phyloP scores from a whole-genome alignment of 2,888 invertebrate genomes.

The Apeira syringaria region DNA sequence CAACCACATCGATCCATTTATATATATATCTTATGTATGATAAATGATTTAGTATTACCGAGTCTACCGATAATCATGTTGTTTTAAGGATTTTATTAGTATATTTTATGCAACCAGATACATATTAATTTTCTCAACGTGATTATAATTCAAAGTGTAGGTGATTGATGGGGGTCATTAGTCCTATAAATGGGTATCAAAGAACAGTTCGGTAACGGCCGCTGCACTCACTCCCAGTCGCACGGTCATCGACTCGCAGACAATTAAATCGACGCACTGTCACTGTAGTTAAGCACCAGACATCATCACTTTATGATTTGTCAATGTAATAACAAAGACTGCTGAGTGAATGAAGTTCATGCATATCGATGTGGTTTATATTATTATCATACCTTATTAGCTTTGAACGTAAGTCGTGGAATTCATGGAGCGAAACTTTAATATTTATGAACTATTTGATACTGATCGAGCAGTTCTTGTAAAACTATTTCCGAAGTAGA shows the following conservation, averaged over 20 bases:
- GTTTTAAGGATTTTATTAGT: too few species aligned
- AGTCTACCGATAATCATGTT: too few species aligned
- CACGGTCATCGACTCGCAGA: constrained; percentile 72
- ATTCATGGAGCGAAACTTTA: too few species aligned
- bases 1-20: too few species aligned
- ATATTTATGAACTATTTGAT: too few species aligned
- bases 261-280: constrained; percentile 60
- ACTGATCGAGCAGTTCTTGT: too few species aligned
- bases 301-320: constrained; percentile 34
- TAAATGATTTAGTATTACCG: too few species aligned
- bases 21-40: too few species aligned
- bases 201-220: constrained; percentile 31
- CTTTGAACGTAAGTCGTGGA: constrained; percentile 14
- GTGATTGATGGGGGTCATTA: constrained; percentile 15
- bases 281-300: constrained; percentile 42
- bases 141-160: neutral
- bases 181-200: constrained; percentile 29
- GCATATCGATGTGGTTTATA: constrained; percentile 17
- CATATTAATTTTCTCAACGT: neutral
- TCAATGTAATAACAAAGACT: constrained; percentile 22
- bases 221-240: constrained; percentile 47
- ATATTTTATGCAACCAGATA: too few species aligned
- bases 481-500: too few species aligned
- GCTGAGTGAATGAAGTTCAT: constrained; percentile 17
- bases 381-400: too few species aligned